phyloP scores from a whole-genome alignment of 2,888 invertebrate genomes.

The Achlya flavicornis region DNA sequence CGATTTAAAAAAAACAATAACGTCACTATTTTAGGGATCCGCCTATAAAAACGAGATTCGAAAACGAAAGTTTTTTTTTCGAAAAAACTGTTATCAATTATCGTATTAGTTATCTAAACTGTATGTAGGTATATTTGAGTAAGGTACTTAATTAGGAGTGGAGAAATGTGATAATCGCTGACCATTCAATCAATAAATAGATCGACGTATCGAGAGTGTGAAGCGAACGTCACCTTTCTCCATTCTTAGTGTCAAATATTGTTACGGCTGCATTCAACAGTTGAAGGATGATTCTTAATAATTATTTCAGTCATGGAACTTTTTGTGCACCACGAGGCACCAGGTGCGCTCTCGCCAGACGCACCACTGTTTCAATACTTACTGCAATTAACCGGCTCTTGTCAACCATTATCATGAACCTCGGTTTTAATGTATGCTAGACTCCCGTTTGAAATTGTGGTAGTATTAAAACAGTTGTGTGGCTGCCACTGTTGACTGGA shows the following conservation, averaged over 20 bases:
- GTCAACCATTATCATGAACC: neutral
- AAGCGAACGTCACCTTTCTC: conserved; percentile 20
- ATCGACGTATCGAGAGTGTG: too few relatives aligned
- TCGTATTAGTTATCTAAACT: conserved; percentile 52
- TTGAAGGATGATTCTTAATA: conserved; percentile 42
- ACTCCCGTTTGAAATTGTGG: neutral
- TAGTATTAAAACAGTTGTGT: conserved; percentile 2
- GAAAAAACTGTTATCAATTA: conserved; percentile 50
- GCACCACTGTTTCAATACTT: neutral
- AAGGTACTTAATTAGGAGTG: conserved; percentile 37
- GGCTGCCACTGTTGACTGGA: conserved; percentile 36
- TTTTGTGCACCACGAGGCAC: conserved; percentile 41
- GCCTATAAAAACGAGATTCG: conserved; percentile 49
- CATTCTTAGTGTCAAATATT: conserved; percentile 38
- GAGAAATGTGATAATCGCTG: conserved; percentile 21
- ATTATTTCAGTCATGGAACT: conserved; percentile 51
- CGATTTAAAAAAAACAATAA: conserved; percentile 38
- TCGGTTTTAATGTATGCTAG: neutral
- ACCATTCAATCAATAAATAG: neutral
- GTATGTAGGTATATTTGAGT: conserved; percentile 50
- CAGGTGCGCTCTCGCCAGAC: conserved; percentile 30
- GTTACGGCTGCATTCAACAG: conserved; percentile 44
- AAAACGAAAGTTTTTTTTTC: conserved; percentile 44
- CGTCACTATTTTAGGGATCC: conserved; percentile 39
- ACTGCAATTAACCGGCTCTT: neutral